Evolutionary conservation across 2,888 invertebrate genomes (phyloP).

Genomic region (Acholoe squamosa): DNA sequence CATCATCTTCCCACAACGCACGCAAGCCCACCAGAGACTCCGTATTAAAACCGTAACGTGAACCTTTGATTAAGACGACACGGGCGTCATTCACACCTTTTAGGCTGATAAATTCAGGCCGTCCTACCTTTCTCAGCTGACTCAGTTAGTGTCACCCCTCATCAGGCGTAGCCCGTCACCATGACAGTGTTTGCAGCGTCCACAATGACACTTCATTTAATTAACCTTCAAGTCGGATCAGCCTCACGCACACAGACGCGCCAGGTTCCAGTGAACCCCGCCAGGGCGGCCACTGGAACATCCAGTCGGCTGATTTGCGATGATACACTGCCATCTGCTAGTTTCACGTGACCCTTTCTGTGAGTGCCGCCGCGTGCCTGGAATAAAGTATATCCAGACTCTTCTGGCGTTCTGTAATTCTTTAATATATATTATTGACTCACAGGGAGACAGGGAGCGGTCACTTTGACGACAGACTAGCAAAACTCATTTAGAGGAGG

Average conservation of each 20-base stretch:
- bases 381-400: not conserved
- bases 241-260: not conserved
- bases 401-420: too few species aligned
- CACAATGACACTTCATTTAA: conserved; percentile 52
- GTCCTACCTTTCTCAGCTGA: not conserved
- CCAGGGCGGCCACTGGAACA: conserved; percentile 22
- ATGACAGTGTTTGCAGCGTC: conserved; percentile 3
- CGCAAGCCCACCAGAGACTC: too few species aligned
- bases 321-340: conserved; percentile 49
- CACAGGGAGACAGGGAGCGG: too few species aligned
- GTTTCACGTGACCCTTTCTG: conserved; percentile 25
- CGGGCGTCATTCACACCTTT: conserved; percentile 28
- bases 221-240: conserved; percentile 56
- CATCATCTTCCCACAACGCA: too few species aligned
- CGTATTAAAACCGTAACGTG: not conserved
- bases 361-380: conserved; percentile 8
- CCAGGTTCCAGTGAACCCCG: not conserved
- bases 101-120: not conserved
- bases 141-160: not conserved
- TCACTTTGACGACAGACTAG: too few species aligned
- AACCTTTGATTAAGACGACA: conserved; percentile 27
- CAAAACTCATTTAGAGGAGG: too few species aligned
- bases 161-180: not conserved
- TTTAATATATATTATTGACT: too few species aligned
- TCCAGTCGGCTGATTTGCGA: conserved; percentile 15